These are phyloP conservation scores for Urocitellus parryii DNA, from an alignment of 2,113 vertebrate genomes.

Conservation along the genomic window DNA sequence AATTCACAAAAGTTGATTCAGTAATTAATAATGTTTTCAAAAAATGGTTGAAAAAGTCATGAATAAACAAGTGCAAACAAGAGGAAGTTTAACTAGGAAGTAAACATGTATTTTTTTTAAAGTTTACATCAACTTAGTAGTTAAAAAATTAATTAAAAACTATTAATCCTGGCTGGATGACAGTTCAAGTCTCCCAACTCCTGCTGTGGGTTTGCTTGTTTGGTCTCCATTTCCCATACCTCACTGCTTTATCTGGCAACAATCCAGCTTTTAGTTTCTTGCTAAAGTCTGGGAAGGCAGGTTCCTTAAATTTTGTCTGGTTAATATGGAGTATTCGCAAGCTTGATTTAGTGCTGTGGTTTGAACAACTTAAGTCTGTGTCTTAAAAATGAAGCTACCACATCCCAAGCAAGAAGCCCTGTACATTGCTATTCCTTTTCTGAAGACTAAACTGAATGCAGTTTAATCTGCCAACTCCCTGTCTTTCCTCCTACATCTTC, in stretches of 20 bases:
- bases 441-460: background rate
- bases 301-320: background rate
- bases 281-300: background rate
- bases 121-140: background rate
- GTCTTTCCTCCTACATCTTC: background rate
- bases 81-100: conserved; percentile 5
- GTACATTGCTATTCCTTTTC: too few species aligned
- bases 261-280: background rate
- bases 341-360: conserved; percentile 10
- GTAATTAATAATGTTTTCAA: conserved; percentile 15
- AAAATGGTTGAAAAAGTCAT: background rate
- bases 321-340: background rate
- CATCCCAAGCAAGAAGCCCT: background rate
- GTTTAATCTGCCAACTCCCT: background rate
- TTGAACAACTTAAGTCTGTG: background rate
- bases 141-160: conserved; percentile 40
- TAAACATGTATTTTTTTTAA: background rate
- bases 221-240: background rate
- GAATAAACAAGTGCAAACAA: conserved; percentile 24
- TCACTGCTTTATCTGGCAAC: background rate
- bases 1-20: background rate
- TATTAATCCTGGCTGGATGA: background rate
- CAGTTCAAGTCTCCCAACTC: background rate
- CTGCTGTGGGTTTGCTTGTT: background rate
- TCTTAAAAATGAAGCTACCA: background rate